These are phyloP conservation scores for Microplitis deprimator DNA, from an alignment of 2,888 invertebrate genomes.

Conservation along the genomic window DNA sequence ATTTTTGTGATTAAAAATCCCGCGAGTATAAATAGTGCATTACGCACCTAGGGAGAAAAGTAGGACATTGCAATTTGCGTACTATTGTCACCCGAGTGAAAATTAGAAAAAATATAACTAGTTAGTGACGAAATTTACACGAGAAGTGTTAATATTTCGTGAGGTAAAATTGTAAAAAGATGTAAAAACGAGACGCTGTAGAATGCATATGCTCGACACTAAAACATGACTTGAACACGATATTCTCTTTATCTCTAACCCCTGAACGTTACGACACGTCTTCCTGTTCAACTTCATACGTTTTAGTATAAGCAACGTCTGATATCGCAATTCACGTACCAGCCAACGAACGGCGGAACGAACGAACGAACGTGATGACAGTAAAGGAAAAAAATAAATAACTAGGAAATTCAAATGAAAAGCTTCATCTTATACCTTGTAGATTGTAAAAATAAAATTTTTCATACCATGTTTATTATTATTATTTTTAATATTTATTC, in stretches of 20 bases:
- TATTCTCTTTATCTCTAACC: conserved; percentile 38
- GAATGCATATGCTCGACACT: conserved; percentile 15
- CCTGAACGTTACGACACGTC: conserved; percentile 52
- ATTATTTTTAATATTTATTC: background rate
- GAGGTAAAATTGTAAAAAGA: background rate
- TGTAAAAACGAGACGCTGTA: background rate
- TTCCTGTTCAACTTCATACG: conserved; percentile 47
- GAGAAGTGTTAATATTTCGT: background rate
- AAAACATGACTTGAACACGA: conserved; percentile 15
- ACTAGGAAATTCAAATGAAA: background rate
- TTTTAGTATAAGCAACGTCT: conserved; percentile 44
- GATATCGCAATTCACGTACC: conserved; percentile 47
- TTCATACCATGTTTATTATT: background rate
- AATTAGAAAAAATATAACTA: too few species aligned
- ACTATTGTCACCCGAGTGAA: too few species aligned
- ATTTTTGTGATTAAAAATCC: too few species aligned
- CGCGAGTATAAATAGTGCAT: too few species aligned
- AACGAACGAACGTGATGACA: background rate
- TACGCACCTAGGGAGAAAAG: too few species aligned
- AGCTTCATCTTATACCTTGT: background rate
- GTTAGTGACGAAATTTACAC: too few species aligned
- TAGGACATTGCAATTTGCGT: too few species aligned
- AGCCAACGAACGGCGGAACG: conserved; percentile 47
- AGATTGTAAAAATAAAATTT: background rate
- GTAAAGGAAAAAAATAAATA: conserved; percentile 12